Evolutionary conservation across 2,888 invertebrate genomes (phyloP).

Genomic region (Punctoribates punctum): DNA sequence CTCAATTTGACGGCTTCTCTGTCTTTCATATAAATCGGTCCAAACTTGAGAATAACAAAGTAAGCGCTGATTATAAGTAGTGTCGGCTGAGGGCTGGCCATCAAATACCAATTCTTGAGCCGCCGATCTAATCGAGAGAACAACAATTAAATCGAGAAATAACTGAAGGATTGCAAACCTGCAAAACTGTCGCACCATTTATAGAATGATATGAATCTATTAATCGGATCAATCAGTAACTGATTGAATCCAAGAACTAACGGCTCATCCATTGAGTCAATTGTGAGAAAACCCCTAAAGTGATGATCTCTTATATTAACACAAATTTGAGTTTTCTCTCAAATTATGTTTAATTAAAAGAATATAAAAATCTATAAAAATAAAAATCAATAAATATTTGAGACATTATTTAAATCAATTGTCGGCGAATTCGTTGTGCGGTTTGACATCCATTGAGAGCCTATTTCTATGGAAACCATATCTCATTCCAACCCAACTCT

Average conservation of each 20-base stretch:
- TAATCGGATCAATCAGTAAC: background rate
- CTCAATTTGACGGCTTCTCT: slow-evolving; percentile 71
- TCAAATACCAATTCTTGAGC: slow-evolving; percentile 78
- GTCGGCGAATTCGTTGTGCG: slow-evolving; percentile 11
- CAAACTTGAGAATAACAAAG: slow-evolving; percentile 70
- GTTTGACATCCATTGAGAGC: background rate
- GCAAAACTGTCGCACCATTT: slow-evolving; percentile 36
- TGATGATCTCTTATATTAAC: too few species aligned
- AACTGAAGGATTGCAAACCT: background rate
- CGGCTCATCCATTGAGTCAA: background rate
- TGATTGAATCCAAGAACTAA: background rate
- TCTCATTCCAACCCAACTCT: background rate
- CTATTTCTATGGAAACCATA: slow-evolving; percentile 26
- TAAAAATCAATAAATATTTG: background rate
- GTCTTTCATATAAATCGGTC: slow-evolving; percentile 75
- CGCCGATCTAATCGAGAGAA: slow-evolving; percentile 64
- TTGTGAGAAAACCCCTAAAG: too few species aligned
- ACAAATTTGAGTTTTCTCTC: too few species aligned
- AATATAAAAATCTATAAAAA: background rate
- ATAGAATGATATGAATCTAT: slow-evolving; percentile 20
- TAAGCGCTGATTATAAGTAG: slow-evolving; percentile 67
- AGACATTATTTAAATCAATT: background rate
- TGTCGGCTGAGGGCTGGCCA: slow-evolving; percentile 74
- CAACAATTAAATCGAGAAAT: background rate
- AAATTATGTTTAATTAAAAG: background rate